Evolutionary conservation across 2,888 invertebrate genomes (phyloP).

Genomic region (Geophilus truncorum): DNA sequence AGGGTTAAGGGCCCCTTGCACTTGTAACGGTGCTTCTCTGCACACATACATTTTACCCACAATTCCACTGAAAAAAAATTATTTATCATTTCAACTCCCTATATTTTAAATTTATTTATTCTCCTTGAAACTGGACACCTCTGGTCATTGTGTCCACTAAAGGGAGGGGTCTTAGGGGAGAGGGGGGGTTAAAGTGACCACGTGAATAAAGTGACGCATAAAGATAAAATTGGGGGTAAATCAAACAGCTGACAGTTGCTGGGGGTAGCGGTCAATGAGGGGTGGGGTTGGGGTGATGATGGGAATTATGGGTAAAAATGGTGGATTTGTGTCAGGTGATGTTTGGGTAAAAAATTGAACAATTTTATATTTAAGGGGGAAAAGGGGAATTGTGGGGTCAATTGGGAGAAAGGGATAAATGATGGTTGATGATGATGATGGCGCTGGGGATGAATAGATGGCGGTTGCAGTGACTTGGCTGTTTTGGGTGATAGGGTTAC

Average conservation of each 20-base stretch:
- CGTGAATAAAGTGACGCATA: slow-evolving; percentile 7
- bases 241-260: too few relatives aligned
- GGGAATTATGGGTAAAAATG: not conserved
- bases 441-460: not conserved
- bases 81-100: too few relatives aligned
- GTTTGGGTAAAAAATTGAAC: not conserved
- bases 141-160: not conserved
- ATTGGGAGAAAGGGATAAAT: not conserved
- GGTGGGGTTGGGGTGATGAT: not conserved
- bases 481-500: too few relatives aligned
- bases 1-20: not conserved
- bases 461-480: too few relatives aligned
- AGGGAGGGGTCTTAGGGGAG: not conserved
- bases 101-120: too few relatives aligned
- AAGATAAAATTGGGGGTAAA: not conserved
- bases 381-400: not conserved
- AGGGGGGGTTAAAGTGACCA: not conserved
- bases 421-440: not conserved
- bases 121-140: not conserved
- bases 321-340: too few relatives aligned
- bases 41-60: not conserved
- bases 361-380: not conserved
- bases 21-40: not conserved
- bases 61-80: not conserved
- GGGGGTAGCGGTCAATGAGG: not conserved